Conservation (phyloP, 2,113 vertebrate species). For the Stigmatopora argus region DNA sequence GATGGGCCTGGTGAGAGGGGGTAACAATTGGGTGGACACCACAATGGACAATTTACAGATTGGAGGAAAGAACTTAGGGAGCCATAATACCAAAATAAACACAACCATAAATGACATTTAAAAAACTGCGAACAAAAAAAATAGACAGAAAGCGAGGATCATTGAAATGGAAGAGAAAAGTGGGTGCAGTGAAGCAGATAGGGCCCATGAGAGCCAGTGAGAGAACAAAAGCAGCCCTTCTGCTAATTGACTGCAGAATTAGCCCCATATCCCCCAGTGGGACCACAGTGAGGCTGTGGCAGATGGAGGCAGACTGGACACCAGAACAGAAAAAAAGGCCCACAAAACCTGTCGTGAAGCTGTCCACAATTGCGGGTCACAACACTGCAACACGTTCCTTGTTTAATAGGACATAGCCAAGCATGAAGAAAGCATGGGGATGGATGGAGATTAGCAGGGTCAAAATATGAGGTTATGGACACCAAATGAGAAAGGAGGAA, state of each 20-base stretch:
- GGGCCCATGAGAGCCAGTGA: slow-evolving; percentile 77
- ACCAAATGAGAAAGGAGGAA: slow-evolving; percentile 2
- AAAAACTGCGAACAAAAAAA: slow-evolving; percentile 42
- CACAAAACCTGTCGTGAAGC: slow-evolving; percentile 83
- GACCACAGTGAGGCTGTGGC: slow-evolving; percentile 77
- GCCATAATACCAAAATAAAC: slow-evolving; percentile 60
- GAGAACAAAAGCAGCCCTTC: slow-evolving; percentile 95
- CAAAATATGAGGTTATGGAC: slow-evolving; percentile 22
- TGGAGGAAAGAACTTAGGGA: slow-evolving; percentile 64
- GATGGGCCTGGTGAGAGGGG: slow-evolving; percentile 4
- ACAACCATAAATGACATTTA: slow-evolving; percentile 37
- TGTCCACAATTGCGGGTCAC: slow-evolving; percentile 85
- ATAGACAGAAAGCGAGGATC: slow-evolving; percentile 54
- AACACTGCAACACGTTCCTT: slow-evolving; percentile 72
- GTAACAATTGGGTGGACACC: slow-evolving; percentile 34
- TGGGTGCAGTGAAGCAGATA: slow-evolving; percentile 73
- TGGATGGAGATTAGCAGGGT: slow-evolving; percentile 58
- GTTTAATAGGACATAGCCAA: slow-evolving; percentile 78
- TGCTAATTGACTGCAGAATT: slow-evolving; percentile 99
- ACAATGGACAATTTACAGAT: slow-evolving; percentile 47
- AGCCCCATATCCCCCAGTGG: slow-evolving; percentile 81
- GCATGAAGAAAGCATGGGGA: slow-evolving; percentile 61
- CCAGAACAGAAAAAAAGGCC: slow-evolving; percentile 71
- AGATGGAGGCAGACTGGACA: slow-evolving; percentile 88
- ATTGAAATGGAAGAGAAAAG: slow-evolving; percentile 45